Base-by-base conservation (phyloP, 2,797 vertebrate genomes). In the Scolopax bukidnonensis region DNA sequence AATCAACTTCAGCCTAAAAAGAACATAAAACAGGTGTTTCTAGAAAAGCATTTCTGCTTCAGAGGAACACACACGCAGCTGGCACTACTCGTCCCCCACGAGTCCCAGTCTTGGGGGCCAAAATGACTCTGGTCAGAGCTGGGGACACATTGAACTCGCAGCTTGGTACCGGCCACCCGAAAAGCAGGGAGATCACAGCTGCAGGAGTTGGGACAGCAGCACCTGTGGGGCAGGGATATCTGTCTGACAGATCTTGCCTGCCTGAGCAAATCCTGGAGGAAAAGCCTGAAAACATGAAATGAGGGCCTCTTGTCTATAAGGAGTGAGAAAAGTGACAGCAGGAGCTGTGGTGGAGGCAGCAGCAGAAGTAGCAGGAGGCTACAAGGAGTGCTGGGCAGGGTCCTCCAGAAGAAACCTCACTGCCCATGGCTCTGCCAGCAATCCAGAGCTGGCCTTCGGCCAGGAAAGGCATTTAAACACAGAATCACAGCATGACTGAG, bases 1-100 rank as follows among this genome's bases (percentile, higher is more conserved):
- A 98, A 88, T 99, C 99, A 73, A 98, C 99, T 94, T 99, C 99
- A 40, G 99, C 99, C 99, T 99, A 94, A 60, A 95, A 81, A 60
- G 25, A 89, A 69, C 5, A 13, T 28, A 78, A 82, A 94, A 78
- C 13, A 69, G 8, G 16, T 61, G 47, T 45, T 90, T 78, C 64
- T 65, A 68, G 70, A 18, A 92, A 73, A 80, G 33, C 32, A 36
- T 63, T 85, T 87, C 64, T 93, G 53, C 32, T 77, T 36, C 4
- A 0, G 17, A 56, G 41, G 24, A 83, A 47, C 15, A 64, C 48
- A 38, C 21, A 25, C 4, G 5, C 2, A 23, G 33, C 43, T 57
- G 67, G 27, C 28, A 9, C 25, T 25, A 9, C 23, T 36, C 25
- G 25, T 4, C 12, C 54, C 4, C 12, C 16, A 5, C 0, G 1